Conservation (phyloP, 2,888 invertebrate species). For the Schrankia costaestrigalis region DNA sequence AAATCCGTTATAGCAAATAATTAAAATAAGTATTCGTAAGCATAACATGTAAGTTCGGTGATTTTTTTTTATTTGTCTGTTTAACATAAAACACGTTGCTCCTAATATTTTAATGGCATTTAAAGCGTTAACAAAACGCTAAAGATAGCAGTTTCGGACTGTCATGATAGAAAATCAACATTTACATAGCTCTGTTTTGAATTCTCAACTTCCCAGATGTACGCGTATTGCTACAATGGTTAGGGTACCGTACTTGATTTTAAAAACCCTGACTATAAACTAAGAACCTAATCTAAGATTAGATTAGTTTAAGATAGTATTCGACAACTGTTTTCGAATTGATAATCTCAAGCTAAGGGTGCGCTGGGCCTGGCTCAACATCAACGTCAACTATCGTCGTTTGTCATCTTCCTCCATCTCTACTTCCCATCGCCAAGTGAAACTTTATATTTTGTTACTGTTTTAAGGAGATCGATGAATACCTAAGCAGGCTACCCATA, state of each 20-base stretch:
- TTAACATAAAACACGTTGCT: slow-evolving; percentile 39
- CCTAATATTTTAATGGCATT: slow-evolving; percentile 61
- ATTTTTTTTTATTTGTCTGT: slow-evolving; percentile 25
- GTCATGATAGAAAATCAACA: slow-evolving; percentile 63
- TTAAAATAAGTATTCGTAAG: neutral
- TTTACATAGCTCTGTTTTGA: slow-evolving; percentile 54
- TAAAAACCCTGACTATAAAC: too few relatives aligned
- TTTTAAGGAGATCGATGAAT: too few relatives aligned
- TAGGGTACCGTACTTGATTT: slow-evolving; percentile 42
- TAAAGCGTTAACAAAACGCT: slow-evolving; percentile 68
- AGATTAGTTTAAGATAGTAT: too few relatives aligned
- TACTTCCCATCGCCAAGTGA: too few relatives aligned
- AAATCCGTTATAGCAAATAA: slow-evolving; percentile 5
- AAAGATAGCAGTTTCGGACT: slow-evolving; percentile 68
- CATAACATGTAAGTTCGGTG: slow-evolving; percentile 5
- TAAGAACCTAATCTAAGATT: too few relatives aligned
- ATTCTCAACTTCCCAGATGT: slow-evolving; percentile 51
- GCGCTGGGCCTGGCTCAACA: too few relatives aligned
- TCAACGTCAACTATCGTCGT: too few relatives aligned
- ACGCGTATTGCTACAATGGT: slow-evolving; percentile 25
- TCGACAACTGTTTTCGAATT: too few relatives aligned
- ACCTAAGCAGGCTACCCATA: too few relatives aligned
- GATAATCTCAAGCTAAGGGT: too few relatives aligned
- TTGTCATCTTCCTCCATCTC: too few relatives aligned
- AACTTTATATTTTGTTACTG: too few relatives aligned